These are phyloP conservation scores for Protosalanx chinensis DNA, from an alignment of 2,797 vertebrate genomes.

Conservation along the genomic window DNA sequence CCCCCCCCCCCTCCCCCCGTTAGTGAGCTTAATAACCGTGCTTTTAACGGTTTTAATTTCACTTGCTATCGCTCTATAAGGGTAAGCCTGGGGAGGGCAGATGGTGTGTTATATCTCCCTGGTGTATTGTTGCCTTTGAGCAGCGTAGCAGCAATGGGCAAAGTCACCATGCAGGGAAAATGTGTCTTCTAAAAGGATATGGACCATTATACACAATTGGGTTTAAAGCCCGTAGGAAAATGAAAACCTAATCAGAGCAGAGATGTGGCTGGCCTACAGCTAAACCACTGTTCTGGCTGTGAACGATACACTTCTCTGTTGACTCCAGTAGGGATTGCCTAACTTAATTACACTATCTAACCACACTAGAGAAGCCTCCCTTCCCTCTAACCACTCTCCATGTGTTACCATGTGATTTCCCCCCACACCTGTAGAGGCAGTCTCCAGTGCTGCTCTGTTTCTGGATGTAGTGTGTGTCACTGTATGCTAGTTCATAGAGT, in stretches of 20 bases:
- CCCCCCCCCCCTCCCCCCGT: background rate
- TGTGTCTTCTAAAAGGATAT: conserved; percentile 50
- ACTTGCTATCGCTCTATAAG: conserved; percentile 30
- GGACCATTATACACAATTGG: conserved; percentile 41
- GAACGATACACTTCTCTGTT: conserved; percentile 23
- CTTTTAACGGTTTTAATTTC: conserved; percentile 47
- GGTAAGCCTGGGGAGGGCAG: conserved; percentile 40
- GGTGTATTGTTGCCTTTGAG: conserved; percentile 17
- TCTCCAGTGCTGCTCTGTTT: conserved; percentile 30
- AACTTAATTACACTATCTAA: conserved; percentile 39
- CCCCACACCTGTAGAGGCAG: conserved; percentile 21
- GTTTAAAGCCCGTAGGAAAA: conserved; percentile 7
- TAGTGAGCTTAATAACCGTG: conserved; percentile 23
- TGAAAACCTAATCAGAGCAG: conserved; percentile 29
- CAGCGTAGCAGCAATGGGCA: conserved; percentile 19
- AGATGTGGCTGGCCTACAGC: conserved; percentile 20
- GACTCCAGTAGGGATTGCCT: conserved; percentile 44
- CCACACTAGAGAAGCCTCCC: conserved; percentile 18
- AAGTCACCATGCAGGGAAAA: conserved; percentile 25
- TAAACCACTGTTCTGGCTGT: conserved; percentile 14
- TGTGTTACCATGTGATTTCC: conserved; percentile 28
- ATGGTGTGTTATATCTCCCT: conserved; percentile 29
- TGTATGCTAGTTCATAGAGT: background rate
- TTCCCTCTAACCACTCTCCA: conserved; percentile 23
- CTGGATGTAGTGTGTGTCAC: background rate